Conservation (phyloP, 1,140 invertebrate species). For the Galendromus occidentalis region DNA sequence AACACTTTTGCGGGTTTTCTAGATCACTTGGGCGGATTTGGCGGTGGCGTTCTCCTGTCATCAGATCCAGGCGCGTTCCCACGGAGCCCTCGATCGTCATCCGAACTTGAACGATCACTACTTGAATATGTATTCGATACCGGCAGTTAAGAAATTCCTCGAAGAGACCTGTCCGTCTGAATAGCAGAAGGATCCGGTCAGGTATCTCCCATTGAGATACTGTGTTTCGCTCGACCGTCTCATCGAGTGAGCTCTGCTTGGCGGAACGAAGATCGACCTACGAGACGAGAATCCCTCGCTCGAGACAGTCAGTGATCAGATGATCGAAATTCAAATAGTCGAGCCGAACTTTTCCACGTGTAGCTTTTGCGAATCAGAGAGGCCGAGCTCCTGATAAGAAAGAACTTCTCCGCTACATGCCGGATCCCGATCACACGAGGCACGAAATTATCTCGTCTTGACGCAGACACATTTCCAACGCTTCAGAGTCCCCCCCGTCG, state of each 20-base stretch:
- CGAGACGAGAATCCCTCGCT: background rate
- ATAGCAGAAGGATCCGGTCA: background rate
- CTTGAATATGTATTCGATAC: slow-evolving; percentile 6
- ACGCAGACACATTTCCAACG: no score
- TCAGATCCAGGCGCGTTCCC: slow-evolving; percentile 6
- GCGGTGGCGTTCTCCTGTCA: slow-evolving; percentile 2
- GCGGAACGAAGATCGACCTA: background rate
- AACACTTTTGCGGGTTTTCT: background rate
- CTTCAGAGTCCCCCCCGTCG: no score
- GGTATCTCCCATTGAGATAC: background rate
- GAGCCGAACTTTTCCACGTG: background rate
- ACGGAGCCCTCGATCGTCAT: background rate
- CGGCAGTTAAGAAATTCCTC: background rate
- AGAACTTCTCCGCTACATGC: background rate
- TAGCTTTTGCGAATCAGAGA: background rate
- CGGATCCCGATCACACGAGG: background rate
- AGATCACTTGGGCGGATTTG: slow-evolving; percentile 7
- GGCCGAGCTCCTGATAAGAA: background rate
- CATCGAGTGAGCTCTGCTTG: background rate
- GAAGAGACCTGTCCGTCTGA: slow-evolving; percentile 8
- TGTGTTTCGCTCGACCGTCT: slow-evolving; percentile 1
- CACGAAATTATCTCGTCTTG: no score
- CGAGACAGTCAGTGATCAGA: background rate
- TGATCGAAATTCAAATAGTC: background rate
- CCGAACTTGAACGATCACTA: background rate